Conservation (phyloP, 2,113 vertebrate genomes). For the Nothoprocta perdicaria region DNA sequence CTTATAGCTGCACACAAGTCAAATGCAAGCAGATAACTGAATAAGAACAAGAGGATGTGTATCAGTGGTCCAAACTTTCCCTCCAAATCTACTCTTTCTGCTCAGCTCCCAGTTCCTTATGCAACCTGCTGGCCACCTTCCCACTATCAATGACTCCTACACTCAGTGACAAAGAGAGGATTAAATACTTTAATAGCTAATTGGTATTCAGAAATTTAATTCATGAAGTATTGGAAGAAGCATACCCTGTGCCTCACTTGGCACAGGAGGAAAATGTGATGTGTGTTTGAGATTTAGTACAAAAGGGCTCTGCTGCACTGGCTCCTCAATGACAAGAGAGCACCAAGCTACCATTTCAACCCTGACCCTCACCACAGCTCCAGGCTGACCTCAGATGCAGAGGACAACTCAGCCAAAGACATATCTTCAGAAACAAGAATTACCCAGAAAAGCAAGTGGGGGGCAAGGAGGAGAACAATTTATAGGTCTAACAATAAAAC, state of each 20-base stretch:
- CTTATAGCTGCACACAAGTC: background rate
- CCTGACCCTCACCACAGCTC: background rate
- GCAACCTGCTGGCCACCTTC: background rate
- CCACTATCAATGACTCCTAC: background rate
- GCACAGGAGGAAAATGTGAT: background rate
- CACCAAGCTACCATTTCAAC: background rate
- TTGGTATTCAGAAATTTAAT: background rate
- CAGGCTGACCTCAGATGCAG: background rate
- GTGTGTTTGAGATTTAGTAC: background rate
- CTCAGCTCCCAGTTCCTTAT: background rate
- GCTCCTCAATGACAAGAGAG: background rate
- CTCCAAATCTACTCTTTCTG: background rate
- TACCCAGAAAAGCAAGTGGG: background rate
- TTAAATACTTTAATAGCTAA: background rate
- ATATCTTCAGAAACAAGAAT: background rate
- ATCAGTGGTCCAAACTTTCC: background rate
- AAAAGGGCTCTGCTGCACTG: background rate
- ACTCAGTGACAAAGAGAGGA: background rate
- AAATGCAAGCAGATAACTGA: background rate
- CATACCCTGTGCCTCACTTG: accelerated
- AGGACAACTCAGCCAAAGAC: background rate
- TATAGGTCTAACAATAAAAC: background rate
- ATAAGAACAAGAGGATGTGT: background rate
- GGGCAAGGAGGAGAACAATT: background rate
- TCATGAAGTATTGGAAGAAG: background rate